Evolutionary conservation across 2,113 vertebrate species (phyloP).

Genomic region (Climacteris rufus): DNA sequence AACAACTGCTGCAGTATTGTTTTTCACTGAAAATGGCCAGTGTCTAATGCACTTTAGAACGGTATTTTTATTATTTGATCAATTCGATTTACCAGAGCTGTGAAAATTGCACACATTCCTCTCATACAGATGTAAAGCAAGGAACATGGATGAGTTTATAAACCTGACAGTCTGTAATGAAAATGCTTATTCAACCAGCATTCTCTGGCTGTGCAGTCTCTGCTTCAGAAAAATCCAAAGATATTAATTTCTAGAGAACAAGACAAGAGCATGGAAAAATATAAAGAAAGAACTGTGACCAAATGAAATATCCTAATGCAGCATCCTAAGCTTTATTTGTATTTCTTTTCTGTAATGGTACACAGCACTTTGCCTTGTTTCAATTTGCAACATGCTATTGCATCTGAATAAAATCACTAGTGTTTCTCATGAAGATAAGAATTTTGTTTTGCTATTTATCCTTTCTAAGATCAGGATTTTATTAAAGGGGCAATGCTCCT

Average conservation of each 20-base stretch:
- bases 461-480: not conserved
- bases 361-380: not conserved
- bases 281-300: not conserved
- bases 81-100: not conserved
- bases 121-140: not conserved
- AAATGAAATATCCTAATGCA: not conserved
- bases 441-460: conserved; percentile 29
- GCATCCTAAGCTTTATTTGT: not conserved
- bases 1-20: not conserved
- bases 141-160: not conserved
- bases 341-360: not conserved
- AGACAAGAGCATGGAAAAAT: not conserved
- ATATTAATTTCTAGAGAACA: not conserved
- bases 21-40: not conserved
- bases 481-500: not conserved
- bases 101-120: not conserved
- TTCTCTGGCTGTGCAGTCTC: not conserved
- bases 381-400: not conserved
- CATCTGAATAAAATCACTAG: not conserved
- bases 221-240: not conserved
- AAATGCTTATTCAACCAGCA: not conserved
- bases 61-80: conserved; percentile 15
- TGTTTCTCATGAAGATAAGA: not conserved
- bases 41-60: conserved; percentile 28
- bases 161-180: not conserved